phyloP scores from a whole-genome alignment of 2,797 vertebrate species.

The Labeo calbasu region DNA sequence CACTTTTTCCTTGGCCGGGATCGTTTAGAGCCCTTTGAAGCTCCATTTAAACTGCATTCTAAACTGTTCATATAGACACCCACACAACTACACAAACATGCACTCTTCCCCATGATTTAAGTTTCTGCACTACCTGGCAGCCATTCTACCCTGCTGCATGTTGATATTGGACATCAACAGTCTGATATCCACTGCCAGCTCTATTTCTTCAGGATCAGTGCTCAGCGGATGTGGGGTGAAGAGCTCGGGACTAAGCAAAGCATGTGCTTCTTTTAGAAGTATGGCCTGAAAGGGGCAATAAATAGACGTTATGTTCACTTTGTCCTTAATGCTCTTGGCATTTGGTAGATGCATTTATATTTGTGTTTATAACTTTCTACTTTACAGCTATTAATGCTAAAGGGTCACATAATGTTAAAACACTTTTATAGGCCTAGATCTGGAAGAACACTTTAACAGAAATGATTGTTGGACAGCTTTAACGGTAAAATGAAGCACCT shows the following conservation, averaged over 20 bases:
- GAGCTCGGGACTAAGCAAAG: constrained; percentile 71
- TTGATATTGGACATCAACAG: constrained; percentile 83
- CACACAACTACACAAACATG: background rate
- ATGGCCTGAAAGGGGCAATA: constrained; percentile 73
- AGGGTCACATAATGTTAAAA: constrained; percentile 1
- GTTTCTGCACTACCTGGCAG: constrained; percentile 79
- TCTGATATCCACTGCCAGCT: constrained; percentile 78
- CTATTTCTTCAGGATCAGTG: constrained; percentile 76
- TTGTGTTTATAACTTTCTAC: background rate
- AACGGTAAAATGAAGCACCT: constrained; percentile 61
- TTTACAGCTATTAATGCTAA: background rate
- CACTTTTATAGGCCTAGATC: background rate
- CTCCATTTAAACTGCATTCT: no score
- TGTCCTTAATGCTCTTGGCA: constrained; percentile 15
- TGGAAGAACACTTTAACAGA: constrained; percentile 27
- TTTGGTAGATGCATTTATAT: constrained; percentile 10
- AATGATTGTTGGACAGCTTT: background rate
- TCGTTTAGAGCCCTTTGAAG: no score
- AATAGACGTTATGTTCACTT: constrained; percentile 31
- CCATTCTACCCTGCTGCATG: constrained; percentile 81
- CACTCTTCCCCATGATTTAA: background rate
- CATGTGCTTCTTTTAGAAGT: constrained; percentile 81
- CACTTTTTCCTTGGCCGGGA: no score
- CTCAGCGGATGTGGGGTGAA: constrained; percentile 55
- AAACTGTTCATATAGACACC: background rate